Base-by-base conservation (phyloP, 2,888 invertebrate species). In the Leptogaster cylindrica region DNA sequence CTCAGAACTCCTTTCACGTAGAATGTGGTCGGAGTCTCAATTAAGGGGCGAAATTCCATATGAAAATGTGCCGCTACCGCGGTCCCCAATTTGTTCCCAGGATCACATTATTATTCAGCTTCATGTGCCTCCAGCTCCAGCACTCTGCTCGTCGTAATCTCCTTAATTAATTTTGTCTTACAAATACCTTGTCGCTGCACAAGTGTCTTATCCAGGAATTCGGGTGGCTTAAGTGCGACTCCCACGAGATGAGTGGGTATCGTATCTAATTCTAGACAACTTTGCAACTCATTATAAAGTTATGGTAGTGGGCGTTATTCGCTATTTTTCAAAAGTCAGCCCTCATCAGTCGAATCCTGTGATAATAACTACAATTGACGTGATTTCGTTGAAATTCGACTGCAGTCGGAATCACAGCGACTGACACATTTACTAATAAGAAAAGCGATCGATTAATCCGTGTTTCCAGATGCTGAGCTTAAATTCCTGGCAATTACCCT, bases 271-370 rank as follows among this genome's bases (percentile, higher is more conserved):
- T 36, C 23, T 16, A 25, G 10, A 31, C 20, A 33, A 23, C 20
- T 55, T 36, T 55, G 36, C 20, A 23, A 33, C 16, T 36, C 39
- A 55, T 55, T 36, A 55, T 55, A 55, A 55, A 55, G 33, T 55
- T 23, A 52, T 23, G 23, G 39, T n/a, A n/a, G n/a, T n/a, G n/a
- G n/a, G n/a, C n/a, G n/a, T n/a, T n/a, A n/a, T n/a, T n/a, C n/a
- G n/a, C n/a, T n/a, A n/a, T n/a, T n/a, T n/a, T n/a, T n/a, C n/a
- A n/a, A n/a, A n/a, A n/a, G n/a, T n/a, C n/a, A n/a, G n/a, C n/a
- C n/a, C n/a, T n/a, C n/a, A n/a, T n/a, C n/a, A n/a, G n/a, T n/a
- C n/a, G n/a, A n/a, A n/a, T n/a, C n/a, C n/a, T n/a, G n/a, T n/a
- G n/a, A n/a, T n/a, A n/a, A n/a, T n/a, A n/a, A n/a, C n/a, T n/a